A percentile compares a stretch with the other conserved stretches of the same genome.
Evolutionary conservation across 2,888 invertebrate genomes (phyloP).

Genomic region (Andrena trimmerana): DNA sequence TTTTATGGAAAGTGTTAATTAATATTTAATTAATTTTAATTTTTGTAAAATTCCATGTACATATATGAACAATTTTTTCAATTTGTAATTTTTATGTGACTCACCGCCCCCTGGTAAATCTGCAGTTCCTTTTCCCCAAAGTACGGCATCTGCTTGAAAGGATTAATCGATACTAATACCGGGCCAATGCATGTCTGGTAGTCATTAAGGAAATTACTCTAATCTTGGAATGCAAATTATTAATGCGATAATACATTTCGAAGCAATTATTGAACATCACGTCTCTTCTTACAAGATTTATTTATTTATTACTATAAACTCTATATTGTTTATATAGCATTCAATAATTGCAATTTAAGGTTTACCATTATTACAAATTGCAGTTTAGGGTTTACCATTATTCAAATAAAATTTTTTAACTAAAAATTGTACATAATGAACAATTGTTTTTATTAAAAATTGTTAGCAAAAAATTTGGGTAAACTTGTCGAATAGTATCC

Average conservation of each 20-base stretch:
- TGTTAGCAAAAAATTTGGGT: too few species aligned
- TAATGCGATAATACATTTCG: not conserved
- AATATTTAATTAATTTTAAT: not conserved
- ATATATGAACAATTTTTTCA: too few species aligned
- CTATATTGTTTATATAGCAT: too few species aligned
- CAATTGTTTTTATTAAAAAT: too few species aligned
- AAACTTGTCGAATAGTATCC: not conserved
- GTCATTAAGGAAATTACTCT: constrained; percentile 75
- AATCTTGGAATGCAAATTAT: not conserved
- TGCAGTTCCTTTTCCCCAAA: constrained; percentile 88
- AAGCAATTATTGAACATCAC: not conserved
- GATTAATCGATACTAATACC: constrained; percentile 88
- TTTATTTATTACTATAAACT: too few species aligned
- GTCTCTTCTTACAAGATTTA: too few species aligned
- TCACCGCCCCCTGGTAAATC: constrained; percentile 87
- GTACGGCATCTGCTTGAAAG: constrained; percentile 88
- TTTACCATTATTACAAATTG: too few species aligned
- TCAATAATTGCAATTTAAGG: too few species aligned
- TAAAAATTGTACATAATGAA: too few species aligned
- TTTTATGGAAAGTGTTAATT: not conserved
- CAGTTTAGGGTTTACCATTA: too few species aligned
- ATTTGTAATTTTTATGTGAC: constrained; percentile 56
- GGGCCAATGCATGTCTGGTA: constrained; percentile 88
- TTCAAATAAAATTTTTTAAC: too few species aligned
- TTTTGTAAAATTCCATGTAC: not conserved